Evolutionary conservation across 2,113 vertebrate genomes (phyloP).

Genomic region (Tupaia tana): DNA sequence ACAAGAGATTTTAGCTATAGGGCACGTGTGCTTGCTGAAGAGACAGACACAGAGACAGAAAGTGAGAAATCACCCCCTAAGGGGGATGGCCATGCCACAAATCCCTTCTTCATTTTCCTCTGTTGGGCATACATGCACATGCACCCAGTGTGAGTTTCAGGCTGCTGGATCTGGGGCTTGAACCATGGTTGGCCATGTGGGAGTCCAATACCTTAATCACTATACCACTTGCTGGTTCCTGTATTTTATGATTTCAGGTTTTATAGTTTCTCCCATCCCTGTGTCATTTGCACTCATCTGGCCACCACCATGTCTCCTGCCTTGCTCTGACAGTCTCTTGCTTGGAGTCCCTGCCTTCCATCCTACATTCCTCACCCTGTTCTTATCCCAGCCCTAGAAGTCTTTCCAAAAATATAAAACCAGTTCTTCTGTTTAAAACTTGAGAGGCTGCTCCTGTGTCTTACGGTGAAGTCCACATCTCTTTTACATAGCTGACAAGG

Average conservation of each 20-base stretch:
- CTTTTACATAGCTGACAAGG: not conserved
- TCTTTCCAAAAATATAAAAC: not conserved
- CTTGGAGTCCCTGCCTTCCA: not conserved
- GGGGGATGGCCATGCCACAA: no score
- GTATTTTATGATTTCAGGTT: not conserved
- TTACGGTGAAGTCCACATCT: not conserved
- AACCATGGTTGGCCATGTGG: no score
- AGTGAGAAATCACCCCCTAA: no score
- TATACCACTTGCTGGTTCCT: no score
- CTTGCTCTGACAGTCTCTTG: not conserved
- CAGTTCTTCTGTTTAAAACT: not conserved
- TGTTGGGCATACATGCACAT: no score
- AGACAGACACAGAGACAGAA: no score
- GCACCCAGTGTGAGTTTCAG: no score
- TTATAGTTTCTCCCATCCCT: not conserved
- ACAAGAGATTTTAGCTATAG: no score
- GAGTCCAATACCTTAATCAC: no score
- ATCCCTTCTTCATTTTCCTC: no score
- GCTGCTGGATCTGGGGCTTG: no score
- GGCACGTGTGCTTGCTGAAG: no score
- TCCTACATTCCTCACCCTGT: not conserved
- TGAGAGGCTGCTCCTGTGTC: not conserved
- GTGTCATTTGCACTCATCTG: not conserved
- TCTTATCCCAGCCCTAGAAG: not conserved
- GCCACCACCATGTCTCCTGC: not conserved